Conservation (phyloP, 1,140 invertebrate species). For the Cryptotermes secundus region DNA sequence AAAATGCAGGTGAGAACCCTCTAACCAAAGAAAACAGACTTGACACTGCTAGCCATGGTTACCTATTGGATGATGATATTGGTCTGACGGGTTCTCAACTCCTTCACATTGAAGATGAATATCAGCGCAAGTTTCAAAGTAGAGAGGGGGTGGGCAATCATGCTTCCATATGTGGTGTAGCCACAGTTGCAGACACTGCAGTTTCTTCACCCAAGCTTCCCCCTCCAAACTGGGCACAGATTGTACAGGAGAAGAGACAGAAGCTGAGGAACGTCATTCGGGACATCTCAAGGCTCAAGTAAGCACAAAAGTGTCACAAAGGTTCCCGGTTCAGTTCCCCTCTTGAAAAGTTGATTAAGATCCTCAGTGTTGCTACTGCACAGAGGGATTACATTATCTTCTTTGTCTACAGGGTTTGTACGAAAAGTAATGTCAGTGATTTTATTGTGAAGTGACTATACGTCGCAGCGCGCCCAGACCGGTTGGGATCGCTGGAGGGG, state of each 20-base stretch:
- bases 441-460: too few species aligned
- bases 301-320: constrained; percentile 2
- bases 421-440: too few species aligned
- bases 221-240: neutral
- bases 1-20: neutral
- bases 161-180: neutral
- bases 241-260: neutral
- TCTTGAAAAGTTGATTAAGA: too few species aligned
- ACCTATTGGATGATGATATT: neutral
- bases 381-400: too few species aligned
- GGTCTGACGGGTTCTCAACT: constrained; percentile 3
- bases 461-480: too few species aligned
- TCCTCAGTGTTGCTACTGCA: too few species aligned
- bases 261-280: neutral
- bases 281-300: constrained; percentile 18
- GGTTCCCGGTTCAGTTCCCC: too few species aligned
- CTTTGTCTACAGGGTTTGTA: too few species aligned
- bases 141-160: neutral
- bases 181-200: neutral
- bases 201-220: neutral
- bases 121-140: neutral
- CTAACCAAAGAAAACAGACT: neutral
- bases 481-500: too few species aligned
- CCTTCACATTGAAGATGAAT: neutral
- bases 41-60: neutral